Evolutionary conservation across 2,113 vertebrate species (phyloP), one percentile per base, ranked within the genome.

Genomic region (Percopsis transmontana): DNA sequence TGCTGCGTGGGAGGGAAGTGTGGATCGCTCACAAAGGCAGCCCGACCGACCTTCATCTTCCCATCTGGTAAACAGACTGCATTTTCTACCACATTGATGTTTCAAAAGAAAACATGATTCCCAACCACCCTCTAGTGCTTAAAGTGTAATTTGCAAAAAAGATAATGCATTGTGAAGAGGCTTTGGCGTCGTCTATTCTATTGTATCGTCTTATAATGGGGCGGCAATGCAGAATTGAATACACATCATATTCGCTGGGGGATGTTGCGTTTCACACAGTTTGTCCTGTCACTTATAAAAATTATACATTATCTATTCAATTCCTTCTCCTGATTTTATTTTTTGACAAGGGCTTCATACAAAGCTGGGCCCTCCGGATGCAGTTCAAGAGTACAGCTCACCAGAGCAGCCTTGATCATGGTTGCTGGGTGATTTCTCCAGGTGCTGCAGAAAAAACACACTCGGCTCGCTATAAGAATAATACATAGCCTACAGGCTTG

Each of bases 21-120:
- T 87, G 85, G 86, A 88, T 80, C 33, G 82, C 85, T 87, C 82
- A 88, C 82, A 87, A 87, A 86, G 85, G 72, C 74, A 87, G 81
- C 79, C 83, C 70, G 76, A 81, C 78, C 68, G 81, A 88, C 82
- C 86, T 85, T 74, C 69, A 80, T 87, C 79, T 79, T 86, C 80
- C 89, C 85, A 87, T 83, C 86, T 88, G 89, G 79, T 85, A 89
- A 86, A 87, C 85, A 87, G 77, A 74, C 85, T 81, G 85, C 74
- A 79, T 74, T 87, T 78, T 77, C 76, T 82, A 81, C 71, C 72
- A 55, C 54, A 83, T 66, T 66, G 83, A 68, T 59, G 58, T 87
- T 88, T 86, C 62, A 85, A 85, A 84, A 62, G 73, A 74, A 72
- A 61, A 71, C 80, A 74, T 3, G 19, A 66, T 84, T 82, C 62